These are phyloP conservation scores for Lutraria rhynchaena DNA, from an alignment of 1,140 invertebrate species.

Conservation along the genomic window DNA sequence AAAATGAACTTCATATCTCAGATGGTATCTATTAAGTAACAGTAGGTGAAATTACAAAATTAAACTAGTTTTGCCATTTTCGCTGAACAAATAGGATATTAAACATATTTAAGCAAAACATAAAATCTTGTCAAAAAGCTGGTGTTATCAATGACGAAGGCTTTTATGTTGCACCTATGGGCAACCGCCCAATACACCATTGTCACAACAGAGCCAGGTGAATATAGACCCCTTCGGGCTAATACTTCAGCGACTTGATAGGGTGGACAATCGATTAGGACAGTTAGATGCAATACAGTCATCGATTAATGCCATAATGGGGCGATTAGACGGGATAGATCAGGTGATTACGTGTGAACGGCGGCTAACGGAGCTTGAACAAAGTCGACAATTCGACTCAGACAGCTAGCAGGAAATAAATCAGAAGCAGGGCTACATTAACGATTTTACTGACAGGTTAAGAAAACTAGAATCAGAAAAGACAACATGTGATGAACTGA, in stretches of 20 bases:
- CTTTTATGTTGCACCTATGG: no score
- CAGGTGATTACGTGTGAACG: background rate
- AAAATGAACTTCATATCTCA: no score
- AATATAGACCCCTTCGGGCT: background rate
- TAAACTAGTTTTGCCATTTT: no score
- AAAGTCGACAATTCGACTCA: constrained; percentile 11
- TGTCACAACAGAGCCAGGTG: constrained; percentile 6
- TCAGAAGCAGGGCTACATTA: background rate
- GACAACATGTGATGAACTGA: background rate
- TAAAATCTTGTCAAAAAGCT: no score
- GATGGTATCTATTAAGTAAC: no score
- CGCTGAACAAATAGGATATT: no score
- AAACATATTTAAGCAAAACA: no score
- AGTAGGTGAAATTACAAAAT: no score
- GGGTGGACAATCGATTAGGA: constrained; percentile 3
- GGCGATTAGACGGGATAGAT: background rate
- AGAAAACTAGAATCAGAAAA: constrained; percentile 4
- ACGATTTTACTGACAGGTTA: background rate
- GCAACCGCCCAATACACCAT: background rate
- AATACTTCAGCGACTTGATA: background rate
- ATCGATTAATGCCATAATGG: background rate
- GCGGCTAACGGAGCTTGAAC: background rate
- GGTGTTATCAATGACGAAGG: no score
- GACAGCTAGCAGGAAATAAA: background rate
- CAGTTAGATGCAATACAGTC: constrained; percentile 10